Evolutionary conservation across 2,113 vertebrate genomes (phyloP).

Genomic region (Ginglymostoma cirratum): DNA sequence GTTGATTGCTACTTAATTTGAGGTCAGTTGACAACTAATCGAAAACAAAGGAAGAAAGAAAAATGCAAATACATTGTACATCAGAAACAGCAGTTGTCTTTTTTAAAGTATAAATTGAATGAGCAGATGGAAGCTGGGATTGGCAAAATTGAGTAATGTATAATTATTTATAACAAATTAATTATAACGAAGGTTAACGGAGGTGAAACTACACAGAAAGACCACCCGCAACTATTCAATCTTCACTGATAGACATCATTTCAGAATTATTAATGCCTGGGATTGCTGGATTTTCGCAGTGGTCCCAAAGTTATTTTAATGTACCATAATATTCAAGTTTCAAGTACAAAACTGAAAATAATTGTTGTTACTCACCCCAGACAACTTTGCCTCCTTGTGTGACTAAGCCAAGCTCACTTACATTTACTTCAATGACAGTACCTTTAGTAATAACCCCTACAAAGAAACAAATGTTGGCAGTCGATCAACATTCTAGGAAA

Average conservation of each 20-base stretch:
- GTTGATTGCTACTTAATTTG: neutral
- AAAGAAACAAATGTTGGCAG: neutral
- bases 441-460: slow-evolving; percentile 97
- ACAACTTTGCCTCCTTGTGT: slow-evolving; percentile 97
- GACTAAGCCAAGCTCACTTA: slow-evolving; percentile 91
- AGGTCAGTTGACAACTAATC: neutral
- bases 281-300: neutral
- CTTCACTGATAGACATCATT: neutral
- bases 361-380: slow-evolving; percentile 75
- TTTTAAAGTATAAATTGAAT: neutral
- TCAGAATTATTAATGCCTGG: neutral
- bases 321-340: neutral
- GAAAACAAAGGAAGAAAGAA: neutral
- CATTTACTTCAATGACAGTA: slow-evolving; percentile 87
- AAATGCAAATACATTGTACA: neutral
- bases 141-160: neutral
- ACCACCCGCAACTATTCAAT: neutral
- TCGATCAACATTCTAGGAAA: neutral
- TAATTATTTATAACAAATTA: too few relatives aligned
- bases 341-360: neutral
- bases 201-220: neutral
- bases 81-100: neutral
- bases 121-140: neutral
- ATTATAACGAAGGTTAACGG: neutral
- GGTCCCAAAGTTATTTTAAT: neutral